Conservation (phyloP, 2,113 vertebrate species). For the Noturus placidus region DNA sequence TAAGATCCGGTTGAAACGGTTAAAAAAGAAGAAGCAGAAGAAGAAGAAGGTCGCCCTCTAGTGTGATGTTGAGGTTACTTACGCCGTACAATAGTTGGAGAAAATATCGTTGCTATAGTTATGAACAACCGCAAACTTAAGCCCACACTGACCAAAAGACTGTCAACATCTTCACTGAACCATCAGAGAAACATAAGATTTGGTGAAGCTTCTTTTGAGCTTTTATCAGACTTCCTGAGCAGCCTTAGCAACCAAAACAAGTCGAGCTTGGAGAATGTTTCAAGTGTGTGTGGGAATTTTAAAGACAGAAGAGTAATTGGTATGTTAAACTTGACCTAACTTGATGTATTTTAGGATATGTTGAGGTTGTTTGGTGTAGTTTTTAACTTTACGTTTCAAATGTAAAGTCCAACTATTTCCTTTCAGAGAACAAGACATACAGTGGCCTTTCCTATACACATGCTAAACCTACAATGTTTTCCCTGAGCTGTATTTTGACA, state of each 20-base stretch:
- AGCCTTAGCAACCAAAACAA: conserved; percentile 68
- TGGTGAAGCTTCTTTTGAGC: conserved; percentile 58
- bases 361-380: neutral
- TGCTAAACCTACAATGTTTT: neutral
- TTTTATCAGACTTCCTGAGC: conserved; percentile 64
- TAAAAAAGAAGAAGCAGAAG: neutral
- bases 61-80: neutral
- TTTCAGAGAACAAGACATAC: neutral
- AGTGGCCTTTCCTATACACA: neutral
- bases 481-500: neutral
- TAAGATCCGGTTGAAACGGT: neutral
- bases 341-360: neutral
- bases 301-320: conserved; percentile 61
- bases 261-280: conserved; percentile 55
- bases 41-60: conserved; percentile 1
- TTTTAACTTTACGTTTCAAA: neutral
- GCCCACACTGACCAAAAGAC: neutral
- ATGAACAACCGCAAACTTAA: neutral
- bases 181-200: conserved; percentile 52
- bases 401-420: neutral
- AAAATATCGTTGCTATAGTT: neutral
- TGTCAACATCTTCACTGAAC: neutral
- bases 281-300: conserved; percentile 57
- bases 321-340: conserved; percentile 49
- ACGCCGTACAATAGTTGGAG: neutral